Base-by-base conservation (phyloP, 2,888 invertebrate genomes). In the Chrysolina americana region DNA sequence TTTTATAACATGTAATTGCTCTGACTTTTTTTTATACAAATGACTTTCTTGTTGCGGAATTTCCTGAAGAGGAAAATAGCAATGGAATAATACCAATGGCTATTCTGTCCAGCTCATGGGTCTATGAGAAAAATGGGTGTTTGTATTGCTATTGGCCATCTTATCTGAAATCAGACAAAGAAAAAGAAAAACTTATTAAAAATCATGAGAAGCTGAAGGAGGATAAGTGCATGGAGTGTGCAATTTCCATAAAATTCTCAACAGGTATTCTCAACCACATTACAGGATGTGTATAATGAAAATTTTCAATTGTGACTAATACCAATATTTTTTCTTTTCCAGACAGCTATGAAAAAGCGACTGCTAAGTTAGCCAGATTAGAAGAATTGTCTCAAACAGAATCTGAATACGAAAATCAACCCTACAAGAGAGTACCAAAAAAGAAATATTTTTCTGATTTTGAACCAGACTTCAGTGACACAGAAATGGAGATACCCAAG, bases 101-200 rank as follows among this genome's bases (percentile, higher is more conserved):
- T 23, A 28, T 65, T n/a, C 19, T 65, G 15, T 65, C 65, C 13
- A 48, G 48, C 48, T 11, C 21, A 17, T 65, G 28, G 65, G 41
- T 48, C n/a, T 48, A 23, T n/a, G 50, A 28, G 23, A 23, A 28
- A 65, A n/a, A 48, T 65, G 65, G 50, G 17, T 23, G 5, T 48
- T 10, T 65, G 21, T 65, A 48, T 50, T 65, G 65, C 23, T n/a
- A 48, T 15, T 65, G 65, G 65, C 48, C 50, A 28, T 48, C 47
- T 28, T 50, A 65, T 17, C 17, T 65, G n/a, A 48, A 48, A 17
- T 48, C 65, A 9, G 65, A 65, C 28, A 47, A 48, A 50, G 48
- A 65, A 28, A 65, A 65, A 23, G 65, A 65, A 17, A 65, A 23
- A 65, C 48, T 50, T 4, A 65, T 65, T 15, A 47, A 65, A 17